These are phyloP conservation scores for Burhinus bistriatus DNA, from an alignment of 2,113 vertebrate species.

Conservation along the genomic window DNA sequence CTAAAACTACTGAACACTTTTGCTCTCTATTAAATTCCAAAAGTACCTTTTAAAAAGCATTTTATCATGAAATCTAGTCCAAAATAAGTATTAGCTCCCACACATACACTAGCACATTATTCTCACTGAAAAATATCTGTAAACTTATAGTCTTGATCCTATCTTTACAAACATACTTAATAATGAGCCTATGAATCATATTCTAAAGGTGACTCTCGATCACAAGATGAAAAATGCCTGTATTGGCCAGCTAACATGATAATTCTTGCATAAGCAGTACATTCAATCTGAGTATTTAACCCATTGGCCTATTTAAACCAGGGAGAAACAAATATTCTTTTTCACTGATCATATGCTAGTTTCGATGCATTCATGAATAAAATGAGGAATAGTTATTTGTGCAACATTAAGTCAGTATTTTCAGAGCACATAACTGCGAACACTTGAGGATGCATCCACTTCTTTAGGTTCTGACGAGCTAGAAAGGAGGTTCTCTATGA, in stretches of 20 bases:
- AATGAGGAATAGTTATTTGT: background rate
- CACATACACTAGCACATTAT: background rate
- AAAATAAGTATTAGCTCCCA: background rate
- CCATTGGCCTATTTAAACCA: too few relatives aligned
- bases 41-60: background rate
- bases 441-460: background rate
- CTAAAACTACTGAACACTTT: background rate
- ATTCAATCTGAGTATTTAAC: background rate
- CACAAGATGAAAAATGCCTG: background rate
- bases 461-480: background rate
- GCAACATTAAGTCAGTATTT: background rate
- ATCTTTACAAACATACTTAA: slow-evolving; percentile 10
- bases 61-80: background rate
- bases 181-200: background rate
- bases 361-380: background rate
- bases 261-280: background rate
- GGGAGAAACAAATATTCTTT: background rate
- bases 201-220: background rate
- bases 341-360: background rate
- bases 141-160: slow-evolving; percentile 6
- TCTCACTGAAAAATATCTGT: background rate
- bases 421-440: background rate
- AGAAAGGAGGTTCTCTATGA: background rate
- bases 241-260: background rate
- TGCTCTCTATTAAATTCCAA: background rate